Evolutionary conservation across 2,888 invertebrate genomes (phyloP), one percentile per base, ranked within the genome.

Genomic region (Melanotus villosus): DNA sequence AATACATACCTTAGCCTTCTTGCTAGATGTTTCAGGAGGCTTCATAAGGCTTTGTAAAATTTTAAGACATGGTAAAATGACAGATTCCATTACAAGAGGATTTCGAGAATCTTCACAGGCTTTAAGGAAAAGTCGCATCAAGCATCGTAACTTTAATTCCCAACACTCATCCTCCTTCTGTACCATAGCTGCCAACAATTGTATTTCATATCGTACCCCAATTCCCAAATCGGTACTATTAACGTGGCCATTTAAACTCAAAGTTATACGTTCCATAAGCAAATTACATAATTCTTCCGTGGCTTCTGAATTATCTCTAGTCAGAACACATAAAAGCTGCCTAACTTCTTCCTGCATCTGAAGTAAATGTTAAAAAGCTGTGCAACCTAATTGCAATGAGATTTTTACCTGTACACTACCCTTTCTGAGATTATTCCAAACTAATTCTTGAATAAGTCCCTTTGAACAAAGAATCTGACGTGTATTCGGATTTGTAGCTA

Each of bases 131-230:
- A 98, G 86, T 75, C 92, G 92, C 86, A 98, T 93, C 70, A 97
- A 93, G 81, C 94, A 93, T 50, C 94, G 90, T 0, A 98, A 86
- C 79, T 98, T 93, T 71, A 93, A 91, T 82, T 98, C 98, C 98
- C 98, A 98, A 81, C 97, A 97, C 2, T 93, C 91, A 83, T 98
- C 98, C 80, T 97, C 95, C 75, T 96, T 95, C 77, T 96, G 94
- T 1, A 98, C 92, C 47, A 97, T 88, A 0, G 94, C 92, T 0
- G 96, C 95, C 21, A 98, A 85, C 10, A 98, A 85, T 6, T 95
- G 89, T 83, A 98, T 96, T 83, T 98, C 93, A 79, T 97, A 96
- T 2, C 97, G 90, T 0, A 97, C 95, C 1, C 92, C 90, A 1
- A 91, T 88, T 26, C 91, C 90, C 60, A 94, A 84, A 81, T 93